Percentiles rank a stretch among this genome's conserved stretches.
Conservation (phyloP, 2,113 vertebrate species). For the Elachura formosa region DNA sequence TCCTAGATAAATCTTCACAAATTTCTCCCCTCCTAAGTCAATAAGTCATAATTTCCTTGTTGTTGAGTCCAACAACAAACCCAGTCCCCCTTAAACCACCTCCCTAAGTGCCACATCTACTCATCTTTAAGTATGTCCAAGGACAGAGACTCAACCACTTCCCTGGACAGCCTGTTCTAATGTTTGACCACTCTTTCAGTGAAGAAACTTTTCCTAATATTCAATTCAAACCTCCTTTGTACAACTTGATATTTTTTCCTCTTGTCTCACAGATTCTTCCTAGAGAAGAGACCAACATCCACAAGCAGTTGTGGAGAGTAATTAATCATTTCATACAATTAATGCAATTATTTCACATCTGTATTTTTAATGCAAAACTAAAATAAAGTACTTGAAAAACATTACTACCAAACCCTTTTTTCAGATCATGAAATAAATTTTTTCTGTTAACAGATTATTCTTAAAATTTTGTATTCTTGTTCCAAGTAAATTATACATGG, state of each 20-base stretch:
- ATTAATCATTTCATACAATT: neutral
- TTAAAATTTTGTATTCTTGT: neutral
- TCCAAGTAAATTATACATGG: neutral
- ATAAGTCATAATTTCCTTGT: neutral
- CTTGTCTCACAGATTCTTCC: neutral
- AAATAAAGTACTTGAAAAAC: neutral
- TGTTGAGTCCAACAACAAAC: neutral
- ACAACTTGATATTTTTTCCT: neutral
- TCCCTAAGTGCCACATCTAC: neutral
- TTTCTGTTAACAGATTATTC: neutral
- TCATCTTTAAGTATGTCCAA: neutral
- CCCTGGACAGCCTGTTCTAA: neutral
- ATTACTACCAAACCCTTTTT: neutral
- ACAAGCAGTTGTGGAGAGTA: neutral
- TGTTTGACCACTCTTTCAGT: neutral
- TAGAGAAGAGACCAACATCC: neutral
- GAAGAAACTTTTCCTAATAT: neutral
- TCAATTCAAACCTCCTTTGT: neutral
- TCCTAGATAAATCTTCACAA: neutral
- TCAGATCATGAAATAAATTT: neutral
- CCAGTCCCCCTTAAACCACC: neutral
- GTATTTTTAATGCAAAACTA: neutral
- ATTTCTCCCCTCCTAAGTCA: neutral
- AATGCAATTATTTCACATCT: neutral
- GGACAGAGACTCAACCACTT: neutral